phyloP scores from a whole-genome alignment of 2,888 invertebrate genomes.

The Allacma fusca region DNA sequence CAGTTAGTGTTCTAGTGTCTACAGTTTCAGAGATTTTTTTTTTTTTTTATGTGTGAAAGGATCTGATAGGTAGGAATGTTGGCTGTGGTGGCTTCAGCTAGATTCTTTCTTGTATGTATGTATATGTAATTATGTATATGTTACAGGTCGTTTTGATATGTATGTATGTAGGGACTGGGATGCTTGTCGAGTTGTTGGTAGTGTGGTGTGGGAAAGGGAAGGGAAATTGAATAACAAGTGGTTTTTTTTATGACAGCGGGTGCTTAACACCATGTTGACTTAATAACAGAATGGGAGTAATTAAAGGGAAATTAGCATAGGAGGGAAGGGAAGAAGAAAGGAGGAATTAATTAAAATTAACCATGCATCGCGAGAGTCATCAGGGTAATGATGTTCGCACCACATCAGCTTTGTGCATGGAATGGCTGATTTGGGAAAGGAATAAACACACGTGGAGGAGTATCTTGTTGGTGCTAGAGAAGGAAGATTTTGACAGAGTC shows the following conservation, averaged over 20 bases:
- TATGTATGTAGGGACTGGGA: neutral
- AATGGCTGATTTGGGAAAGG: constrained; percentile 39
- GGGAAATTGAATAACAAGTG: constrained; percentile 1
- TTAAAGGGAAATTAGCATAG: constrained; percentile 6
- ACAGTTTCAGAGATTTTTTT: too few species aligned
- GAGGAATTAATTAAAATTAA: neutral
- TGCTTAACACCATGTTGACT: constrained; percentile 14
- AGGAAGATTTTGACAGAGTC: constrained; percentile 53
- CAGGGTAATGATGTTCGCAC: neutral
- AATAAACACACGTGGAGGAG: constrained; percentile 42
- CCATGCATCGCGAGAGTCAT: neutral
- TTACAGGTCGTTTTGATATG: too few species aligned
- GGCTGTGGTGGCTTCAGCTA: too few species aligned
- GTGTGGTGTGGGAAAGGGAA: neutral
- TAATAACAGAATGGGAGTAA: constrained; percentile 1
- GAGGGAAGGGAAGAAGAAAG: neutral
- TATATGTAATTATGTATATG: too few species aligned
- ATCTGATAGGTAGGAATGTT: too few species aligned
- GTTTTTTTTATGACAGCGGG: neutral
- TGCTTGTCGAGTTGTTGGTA: neutral
- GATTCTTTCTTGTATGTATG: too few species aligned
- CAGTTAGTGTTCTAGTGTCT: too few species aligned
- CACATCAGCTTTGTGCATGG: constrained; percentile 24
- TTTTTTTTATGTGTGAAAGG: too few species aligned
- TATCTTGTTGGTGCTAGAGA: constrained; percentile 27